Evolutionary conservation across 2,888 invertebrate species (phyloP), one percentile per base, ranked within the genome.

Genomic region (Drosophila nr. perissopoda): DNA sequence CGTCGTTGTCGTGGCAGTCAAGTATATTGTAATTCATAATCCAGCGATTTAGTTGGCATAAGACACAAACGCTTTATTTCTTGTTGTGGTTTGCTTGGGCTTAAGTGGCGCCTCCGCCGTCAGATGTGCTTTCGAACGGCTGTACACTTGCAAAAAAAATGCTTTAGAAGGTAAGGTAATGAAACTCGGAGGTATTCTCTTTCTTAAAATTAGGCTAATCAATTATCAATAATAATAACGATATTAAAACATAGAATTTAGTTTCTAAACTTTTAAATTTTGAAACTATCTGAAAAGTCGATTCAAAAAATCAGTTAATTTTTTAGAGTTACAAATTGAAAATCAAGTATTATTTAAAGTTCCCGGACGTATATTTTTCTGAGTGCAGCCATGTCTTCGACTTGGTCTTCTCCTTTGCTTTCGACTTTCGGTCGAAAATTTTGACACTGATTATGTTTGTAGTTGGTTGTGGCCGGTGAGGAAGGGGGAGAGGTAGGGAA

Each of bases 11-110:
- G 65, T 62, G 81, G 70, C 78, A 64, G 79, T 76, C 88, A 83
- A 87, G 76, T 88, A 81, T 86, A 88, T 86, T 88, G 90, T 87
- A 89, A 89, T 90, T 90, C 89, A 90, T 90, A 90, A 88, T 88
- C 90, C 89, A 73, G 75, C 89, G 89, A 75, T 83, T 87, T 87
- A 82, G 81, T 74, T 90, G 89, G 78, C 84, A 86, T 72, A 90
- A 83, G 87, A 90, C 86, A 86, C 84, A 83, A 83, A 74, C 88
- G 83, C 67, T 86, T 90, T 86, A 85, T 80, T 88, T 76, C 79
- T 78, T 83, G 80, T 86, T 90, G 90, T 82, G 89, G 90, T 81
- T 79, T 76, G 68, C 73, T 53, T 67, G 64, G 77, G 86, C 87
- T 89, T 88, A 86, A 90, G 85, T 78, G 88, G 71, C 69, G 71